A percentile compares a stretch with the other conserved stretches of the same genome.
Evolutionary conservation across 2,797 vertebrate genomes (phyloP).

Genomic region (Falco biarmicus): DNA sequence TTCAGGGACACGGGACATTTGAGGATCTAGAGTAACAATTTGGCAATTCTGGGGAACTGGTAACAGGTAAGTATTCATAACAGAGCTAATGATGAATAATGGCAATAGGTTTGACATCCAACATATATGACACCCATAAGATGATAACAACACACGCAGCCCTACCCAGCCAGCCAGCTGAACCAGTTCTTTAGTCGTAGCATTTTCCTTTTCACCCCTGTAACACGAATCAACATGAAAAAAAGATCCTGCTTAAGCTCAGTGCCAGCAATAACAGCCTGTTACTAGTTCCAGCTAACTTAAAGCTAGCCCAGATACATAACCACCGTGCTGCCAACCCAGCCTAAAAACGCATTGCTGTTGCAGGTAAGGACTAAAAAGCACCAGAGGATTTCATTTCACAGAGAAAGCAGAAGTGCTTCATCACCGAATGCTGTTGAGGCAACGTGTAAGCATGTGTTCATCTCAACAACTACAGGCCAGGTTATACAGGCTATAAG

Average conservation of each 20-base stretch:
- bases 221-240: not conserved
- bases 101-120: not conserved
- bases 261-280: not conserved
- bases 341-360: not conserved
- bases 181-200: not conserved
- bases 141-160: not conserved
- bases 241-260: not conserved
- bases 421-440: not conserved
- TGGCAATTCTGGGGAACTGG: not conserved
- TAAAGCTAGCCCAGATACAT: not conserved
- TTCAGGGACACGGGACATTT: not conserved
- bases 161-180: not conserved
- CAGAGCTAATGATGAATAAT: not conserved
- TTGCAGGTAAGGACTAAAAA: not conserved
- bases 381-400: not conserved
- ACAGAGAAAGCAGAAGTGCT: not conserved
- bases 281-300: too few species aligned
- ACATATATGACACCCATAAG: not conserved
- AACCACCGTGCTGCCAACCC: not conserved
- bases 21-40: not conserved
- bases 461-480: not conserved
- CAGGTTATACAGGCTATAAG: not conserved
- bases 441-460: not conserved
- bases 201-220: not conserved
- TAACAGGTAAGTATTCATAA: too few species aligned